These are phyloP conservation scores for Tinea trinotella DNA, from an alignment of 2,888 invertebrate species.

Conservation along the genomic window DNA sequence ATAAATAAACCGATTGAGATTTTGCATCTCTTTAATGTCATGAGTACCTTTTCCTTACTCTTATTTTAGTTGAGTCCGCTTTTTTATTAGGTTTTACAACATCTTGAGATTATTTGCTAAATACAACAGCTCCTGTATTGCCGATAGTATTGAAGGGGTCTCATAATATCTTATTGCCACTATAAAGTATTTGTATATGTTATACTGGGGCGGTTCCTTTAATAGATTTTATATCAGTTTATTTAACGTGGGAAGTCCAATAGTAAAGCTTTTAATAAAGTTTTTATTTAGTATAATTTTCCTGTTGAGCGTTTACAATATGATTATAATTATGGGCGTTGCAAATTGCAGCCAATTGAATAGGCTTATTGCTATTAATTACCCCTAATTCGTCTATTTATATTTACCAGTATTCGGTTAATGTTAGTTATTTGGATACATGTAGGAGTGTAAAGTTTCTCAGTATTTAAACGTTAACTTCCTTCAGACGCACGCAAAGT, in stretches of 20 bases:
- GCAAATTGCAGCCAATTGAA: too few relatives aligned
- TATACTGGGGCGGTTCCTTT: background rate
- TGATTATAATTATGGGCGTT: background rate
- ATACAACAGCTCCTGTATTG: background rate
- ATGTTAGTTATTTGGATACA: background rate
- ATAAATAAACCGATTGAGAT: background rate
- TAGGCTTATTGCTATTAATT: background rate
- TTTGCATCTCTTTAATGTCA: background rate
- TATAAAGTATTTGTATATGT: background rate
- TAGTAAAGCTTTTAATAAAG: background rate
- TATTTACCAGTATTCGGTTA: background rate
- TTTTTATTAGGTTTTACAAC: background rate
- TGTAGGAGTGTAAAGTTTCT: background rate
- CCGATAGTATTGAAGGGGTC: background rate
- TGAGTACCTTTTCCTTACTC: too few relatives aligned
- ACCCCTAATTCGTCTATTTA: background rate
- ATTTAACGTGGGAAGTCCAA: background rate
- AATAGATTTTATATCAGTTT: background rate
- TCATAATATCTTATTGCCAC: background rate
- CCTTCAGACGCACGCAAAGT: background rate
- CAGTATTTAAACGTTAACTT: constrained; percentile 7
- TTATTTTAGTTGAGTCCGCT: background rate
- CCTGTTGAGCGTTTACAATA: background rate
- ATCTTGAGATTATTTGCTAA: background rate
- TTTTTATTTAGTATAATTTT: background rate